phyloP scores from a whole-genome alignment of 2,888 invertebrate species.

The Ferrisia virgata region DNA sequence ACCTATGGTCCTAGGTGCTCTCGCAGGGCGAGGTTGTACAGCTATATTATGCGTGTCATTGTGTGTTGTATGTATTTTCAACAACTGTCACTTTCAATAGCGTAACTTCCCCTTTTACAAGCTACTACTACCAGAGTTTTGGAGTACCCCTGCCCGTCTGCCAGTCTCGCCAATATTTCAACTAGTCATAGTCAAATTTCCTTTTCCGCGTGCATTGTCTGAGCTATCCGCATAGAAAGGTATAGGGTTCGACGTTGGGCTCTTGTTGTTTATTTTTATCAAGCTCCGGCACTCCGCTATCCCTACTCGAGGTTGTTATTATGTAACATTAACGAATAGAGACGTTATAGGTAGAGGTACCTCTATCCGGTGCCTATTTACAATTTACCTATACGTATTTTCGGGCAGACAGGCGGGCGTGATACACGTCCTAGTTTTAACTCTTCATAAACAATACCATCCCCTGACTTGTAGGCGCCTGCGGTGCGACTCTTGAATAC shows the following conservation, averaged over 20 bases:
- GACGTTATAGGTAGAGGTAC: not conserved
- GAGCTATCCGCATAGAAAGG: not conserved
- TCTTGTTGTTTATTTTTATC: conserved; percentile 25
- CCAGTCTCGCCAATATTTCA: not conserved
- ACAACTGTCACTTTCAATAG: conserved; percentile 40
- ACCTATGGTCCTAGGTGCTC: too few species aligned
- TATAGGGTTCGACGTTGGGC: not conserved
- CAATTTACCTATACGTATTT: too few species aligned
- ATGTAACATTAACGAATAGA: conserved; percentile 8
- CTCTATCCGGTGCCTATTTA: too few species aligned
- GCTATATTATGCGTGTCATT: not conserved
- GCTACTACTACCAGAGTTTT: not conserved
- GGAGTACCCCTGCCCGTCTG: not conserved
- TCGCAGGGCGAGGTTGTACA: not conserved
- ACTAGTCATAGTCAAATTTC: conserved; percentile 16
- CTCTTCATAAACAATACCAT: conserved; percentile 18
- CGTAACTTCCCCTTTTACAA: not conserved
- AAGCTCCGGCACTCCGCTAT: not conserved
- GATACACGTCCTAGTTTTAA: too few species aligned
- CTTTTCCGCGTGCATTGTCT: too few species aligned
- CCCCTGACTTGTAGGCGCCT: conserved; percentile 11
- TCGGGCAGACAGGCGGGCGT: not conserved
- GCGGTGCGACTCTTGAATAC: not conserved
- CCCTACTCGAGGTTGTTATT: not conserved
- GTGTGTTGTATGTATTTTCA: conserved; percentile 34